These are phyloP conservation scores for Argyrosomus japonicus DNA, from an alignment of 2,113 vertebrate species.

Conservation along the genomic window DNA sequence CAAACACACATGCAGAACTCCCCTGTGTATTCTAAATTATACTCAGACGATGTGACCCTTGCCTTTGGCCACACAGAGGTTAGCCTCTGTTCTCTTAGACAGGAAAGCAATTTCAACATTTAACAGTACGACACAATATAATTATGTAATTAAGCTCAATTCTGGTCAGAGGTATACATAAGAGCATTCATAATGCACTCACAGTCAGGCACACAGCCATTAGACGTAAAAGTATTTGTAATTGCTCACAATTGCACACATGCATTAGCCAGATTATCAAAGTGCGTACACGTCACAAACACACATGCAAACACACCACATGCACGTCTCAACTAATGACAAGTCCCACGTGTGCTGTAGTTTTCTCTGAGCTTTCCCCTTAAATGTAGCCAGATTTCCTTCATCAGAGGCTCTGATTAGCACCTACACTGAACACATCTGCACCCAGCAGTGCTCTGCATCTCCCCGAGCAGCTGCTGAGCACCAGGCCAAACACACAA, in stretches of 20 bases:
- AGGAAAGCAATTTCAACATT: constrained; percentile 35
- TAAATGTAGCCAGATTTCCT: constrained; percentile 59
- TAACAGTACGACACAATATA: not conserved
- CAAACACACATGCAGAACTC: constrained; percentile 18
- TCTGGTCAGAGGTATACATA: not conserved
- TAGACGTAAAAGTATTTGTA: not conserved
- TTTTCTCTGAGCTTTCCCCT: constrained; percentile 43
- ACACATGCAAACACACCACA: constrained; percentile 11
- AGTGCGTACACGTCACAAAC: not conserved
- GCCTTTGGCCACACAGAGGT: constrained; percentile 21
- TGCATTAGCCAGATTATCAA: constrained; percentile 1
- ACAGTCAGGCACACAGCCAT: not conserved
- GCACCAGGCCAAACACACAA: constrained; percentile 34
- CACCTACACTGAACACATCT: constrained; percentile 32
- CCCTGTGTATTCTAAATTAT: constrained; percentile 26
- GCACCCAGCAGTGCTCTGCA: not conserved
- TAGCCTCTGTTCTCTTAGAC: not conserved
- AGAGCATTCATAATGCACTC: not conserved
- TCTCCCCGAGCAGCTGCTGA: constrained; percentile 40
- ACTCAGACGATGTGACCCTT: constrained; percentile 23
- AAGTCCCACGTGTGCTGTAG: constrained; percentile 35
- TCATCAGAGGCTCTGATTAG: constrained; percentile 46
- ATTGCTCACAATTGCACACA: not conserved
- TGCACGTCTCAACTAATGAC: constrained; percentile 23
- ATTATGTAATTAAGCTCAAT: not conserved